Evolutionary conservation across 2,797 vertebrate species (phyloP).

Genomic region (Eleutherodactylus coqui): DNA sequence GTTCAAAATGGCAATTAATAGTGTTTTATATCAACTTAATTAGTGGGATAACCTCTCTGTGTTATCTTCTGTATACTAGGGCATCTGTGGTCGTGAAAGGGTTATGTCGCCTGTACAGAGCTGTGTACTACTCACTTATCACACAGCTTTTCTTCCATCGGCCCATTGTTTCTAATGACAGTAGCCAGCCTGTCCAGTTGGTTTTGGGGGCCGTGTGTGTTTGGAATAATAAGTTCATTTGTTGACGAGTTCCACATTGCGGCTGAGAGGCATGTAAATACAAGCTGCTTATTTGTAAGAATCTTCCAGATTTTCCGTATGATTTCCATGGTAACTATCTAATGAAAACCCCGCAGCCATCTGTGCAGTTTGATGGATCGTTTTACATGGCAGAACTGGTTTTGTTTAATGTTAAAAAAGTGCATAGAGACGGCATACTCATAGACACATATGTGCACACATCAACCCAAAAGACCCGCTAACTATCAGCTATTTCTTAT

Average conservation of each 20-base stretch:
- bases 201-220: conserved; percentile 73
- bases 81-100: no score
- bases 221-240: conserved; percentile 75
- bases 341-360: conserved; percentile 82
- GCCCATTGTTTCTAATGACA: conserved; percentile 6
- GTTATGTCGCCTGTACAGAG: background rate
- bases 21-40: no score
- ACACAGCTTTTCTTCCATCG: background rate
- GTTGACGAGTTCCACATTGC: conserved; percentile 72
- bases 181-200: conserved; percentile 60
- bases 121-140: background rate
- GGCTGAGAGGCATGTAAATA: conserved; percentile 81
- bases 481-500: conserved; percentile 83
- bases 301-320: conserved; percentile 82
- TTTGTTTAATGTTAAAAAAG: conserved; percentile 81
- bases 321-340: conserved; percentile 85
- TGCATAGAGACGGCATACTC: conserved; percentile 63
- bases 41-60: no score
- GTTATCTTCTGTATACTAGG: no score
- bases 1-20: no score
- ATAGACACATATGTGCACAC: conserved; percentile 27
- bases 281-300: conserved; percentile 83
- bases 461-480: conserved; percentile 63
- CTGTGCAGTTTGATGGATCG: conserved; percentile 79
- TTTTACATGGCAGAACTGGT: conserved; percentile 77